These are phyloP conservation scores for Trypoxylus dichotomus DNA, from an alignment of 1,140 invertebrate species.

Conservation along the genomic window DNA sequence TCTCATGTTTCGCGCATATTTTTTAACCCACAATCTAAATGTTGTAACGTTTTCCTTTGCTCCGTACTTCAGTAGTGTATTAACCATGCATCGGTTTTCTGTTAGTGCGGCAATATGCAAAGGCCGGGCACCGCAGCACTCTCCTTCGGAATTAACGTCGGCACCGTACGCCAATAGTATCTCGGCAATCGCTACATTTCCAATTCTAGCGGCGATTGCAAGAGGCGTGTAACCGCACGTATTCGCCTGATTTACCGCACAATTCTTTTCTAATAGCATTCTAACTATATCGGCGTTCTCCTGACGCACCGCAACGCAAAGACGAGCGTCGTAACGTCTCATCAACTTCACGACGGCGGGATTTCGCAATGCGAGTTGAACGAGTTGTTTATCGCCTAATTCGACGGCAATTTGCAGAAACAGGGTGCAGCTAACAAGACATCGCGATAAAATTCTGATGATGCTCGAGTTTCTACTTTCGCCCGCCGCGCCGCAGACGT, in stretches of 20 bases:
- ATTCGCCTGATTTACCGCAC: background rate
- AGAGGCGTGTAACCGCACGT: background rate
- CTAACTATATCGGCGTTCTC: background rate
- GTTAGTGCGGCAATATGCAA: too few relatives aligned
- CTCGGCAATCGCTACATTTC: background rate
- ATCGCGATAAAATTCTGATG: background rate
- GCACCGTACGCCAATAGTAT: background rate
- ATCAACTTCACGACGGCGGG: background rate
- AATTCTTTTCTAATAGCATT: background rate
- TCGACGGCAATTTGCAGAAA: background rate
- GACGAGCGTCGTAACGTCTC: background rate
- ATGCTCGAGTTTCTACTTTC: background rate
- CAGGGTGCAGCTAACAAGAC: background rate
- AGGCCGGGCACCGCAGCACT: too few relatives aligned
- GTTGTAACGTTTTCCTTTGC: too few relatives aligned
- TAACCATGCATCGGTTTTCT: too few relatives aligned
- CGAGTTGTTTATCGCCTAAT: background rate
- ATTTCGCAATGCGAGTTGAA: background rate
- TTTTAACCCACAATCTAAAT: too few relatives aligned
- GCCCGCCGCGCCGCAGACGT: background rate
- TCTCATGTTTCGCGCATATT: too few relatives aligned
- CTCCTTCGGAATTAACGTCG: too few relatives aligned
- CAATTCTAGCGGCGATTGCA: background rate
- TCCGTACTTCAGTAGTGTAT: too few relatives aligned
- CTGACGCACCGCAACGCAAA: background rate